Percentiles rank a stretch among this genome's conserved stretches.
phyloP scores from a whole-genome alignment of 2,888 invertebrate species.

The Elgonia sp. region DNA sequence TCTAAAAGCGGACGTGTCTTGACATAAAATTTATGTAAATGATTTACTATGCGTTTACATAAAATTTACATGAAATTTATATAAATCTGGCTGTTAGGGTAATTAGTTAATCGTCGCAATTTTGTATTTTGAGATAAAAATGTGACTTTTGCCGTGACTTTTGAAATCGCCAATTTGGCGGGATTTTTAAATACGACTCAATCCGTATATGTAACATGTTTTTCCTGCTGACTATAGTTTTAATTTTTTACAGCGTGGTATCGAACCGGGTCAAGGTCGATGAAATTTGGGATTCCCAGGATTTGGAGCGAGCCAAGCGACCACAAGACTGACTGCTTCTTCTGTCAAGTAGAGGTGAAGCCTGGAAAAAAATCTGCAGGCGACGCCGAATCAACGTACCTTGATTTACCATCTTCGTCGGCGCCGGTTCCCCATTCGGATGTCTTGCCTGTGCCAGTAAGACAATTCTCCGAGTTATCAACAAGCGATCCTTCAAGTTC shows the following conservation, averaged over 20 bases:
- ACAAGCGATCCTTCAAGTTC: slow-evolving; percentile 31
- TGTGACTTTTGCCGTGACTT: too few relatives aligned
- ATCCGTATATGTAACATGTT: too few relatives aligned
- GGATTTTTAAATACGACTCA: too few relatives aligned
- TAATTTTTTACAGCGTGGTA: slow-evolving; percentile 6
- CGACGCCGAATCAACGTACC: not conserved
- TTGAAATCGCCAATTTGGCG: too few relatives aligned
- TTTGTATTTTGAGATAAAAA: too few relatives aligned
- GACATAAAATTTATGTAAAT: too few relatives aligned
- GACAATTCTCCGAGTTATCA: slow-evolving; percentile 28
- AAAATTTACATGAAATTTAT: too few relatives aligned
- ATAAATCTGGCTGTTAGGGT: too few relatives aligned
- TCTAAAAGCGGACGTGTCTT: too few relatives aligned
- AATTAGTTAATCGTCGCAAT: too few relatives aligned
- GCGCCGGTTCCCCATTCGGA: slow-evolving; percentile 22
- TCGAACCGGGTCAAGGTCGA: slow-evolving; percentile 7
- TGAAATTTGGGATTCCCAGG: slow-evolving; percentile 40
- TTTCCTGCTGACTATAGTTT: too few relatives aligned
- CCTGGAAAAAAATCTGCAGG: slow-evolving; percentile 11
- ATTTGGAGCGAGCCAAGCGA: slow-evolving; percentile 47
- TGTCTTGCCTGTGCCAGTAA: slow-evolving; percentile 26
- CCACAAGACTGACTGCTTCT: slow-evolving; percentile 21
- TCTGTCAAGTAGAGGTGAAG: slow-evolving; percentile 6
- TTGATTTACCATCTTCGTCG: slow-evolving; percentile 50
- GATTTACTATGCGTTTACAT: too few relatives aligned